Evolutionary conservation across 2,113 vertebrate species (phyloP).

Genomic region (Taurulus bubalis): DNA sequence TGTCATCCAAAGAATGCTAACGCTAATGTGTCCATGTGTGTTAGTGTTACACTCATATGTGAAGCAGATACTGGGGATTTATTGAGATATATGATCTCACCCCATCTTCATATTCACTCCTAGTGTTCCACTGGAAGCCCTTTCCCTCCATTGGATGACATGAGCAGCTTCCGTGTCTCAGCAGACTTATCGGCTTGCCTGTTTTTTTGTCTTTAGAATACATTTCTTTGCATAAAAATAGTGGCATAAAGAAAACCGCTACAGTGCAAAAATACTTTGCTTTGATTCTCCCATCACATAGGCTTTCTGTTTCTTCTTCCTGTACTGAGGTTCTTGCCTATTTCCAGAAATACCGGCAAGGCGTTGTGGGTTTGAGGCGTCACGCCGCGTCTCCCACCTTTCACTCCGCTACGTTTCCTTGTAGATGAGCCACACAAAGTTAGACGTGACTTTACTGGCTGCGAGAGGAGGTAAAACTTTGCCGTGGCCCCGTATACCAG

Average conservation of each 20-base stretch:
- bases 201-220: neutral
- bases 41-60: neutral
- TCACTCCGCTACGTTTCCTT: slow-evolving; percentile 27
- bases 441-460: slow-evolving; percentile 65
- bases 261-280: neutral
- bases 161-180: neutral
- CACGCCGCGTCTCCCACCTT: slow-evolving; percentile 8
- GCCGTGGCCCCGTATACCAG: slow-evolving; percentile 51
- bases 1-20: neutral
- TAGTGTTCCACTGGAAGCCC: neutral
- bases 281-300: slow-evolving; percentile 21
- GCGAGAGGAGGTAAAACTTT: slow-evolving; percentile 49
- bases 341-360: slow-evolving; percentile 29
- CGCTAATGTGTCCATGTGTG: neutral
- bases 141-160: neutral
- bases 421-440: slow-evolving; percentile 61
- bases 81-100: neutral
- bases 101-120: no score
- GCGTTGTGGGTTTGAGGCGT: slow-evolving; percentile 21
- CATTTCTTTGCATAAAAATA: neutral
- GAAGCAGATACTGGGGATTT: neutral
- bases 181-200: neutral
- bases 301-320: neutral
- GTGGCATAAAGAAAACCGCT: slow-evolving; percentile 6
- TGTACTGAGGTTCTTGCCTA: neutral